Base-by-base conservation (phyloP, 2,888 invertebrate genomes). In the Eilema depressum region DNA sequence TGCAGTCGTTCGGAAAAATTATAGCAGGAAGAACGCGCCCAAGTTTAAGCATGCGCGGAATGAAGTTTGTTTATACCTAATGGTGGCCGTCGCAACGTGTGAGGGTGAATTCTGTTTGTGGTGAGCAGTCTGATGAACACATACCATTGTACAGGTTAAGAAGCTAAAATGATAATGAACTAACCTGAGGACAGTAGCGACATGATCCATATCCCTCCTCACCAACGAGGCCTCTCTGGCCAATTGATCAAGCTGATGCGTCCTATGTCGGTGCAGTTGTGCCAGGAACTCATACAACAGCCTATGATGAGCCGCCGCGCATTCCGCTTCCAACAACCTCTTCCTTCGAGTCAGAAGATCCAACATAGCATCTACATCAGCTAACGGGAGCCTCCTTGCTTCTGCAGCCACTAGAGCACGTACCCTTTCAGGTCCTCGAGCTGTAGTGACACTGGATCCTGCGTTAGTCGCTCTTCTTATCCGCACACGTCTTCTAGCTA, bases 241-340 rank as follows among this genome's bases (percentile, higher is more conserved):
- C 56, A 94, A 83, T 85, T 91, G 91, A 25, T 91, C 96, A 28
- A 98, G 92, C 88, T 97, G 97, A 65, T 90, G 90, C 65, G 88
- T 82, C 83, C 98, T 97, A 81, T 97, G 97, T 67, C 96, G 96
- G 68, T 97, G 92, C 76, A 99, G 95, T 86, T 98, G 97, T 72
- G 96, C 96, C 26, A 99, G 93, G 91, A 99, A 99, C 89, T 98
- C 98, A 87, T 97, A 96, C 59, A 98, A 92, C n/a, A 99, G 93
- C 75, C 97, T 96, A 85, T 98, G 97, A 89, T 98, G 98, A 0
- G 97, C 97, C 3, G 96, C 97, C 81, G 97, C 97, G 62, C 97
- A 97, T 91, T 98, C 98, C 0, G 98, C 97, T 89, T 98, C 98
- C 28, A 98, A 93, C 64, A 98, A 94, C 67, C 97, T 97, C 90